Evolutionary conservation across 2,888 invertebrate species (phyloP), one percentile per base, ranked within the genome.

Genomic region (Coelinius sp.): DNA sequence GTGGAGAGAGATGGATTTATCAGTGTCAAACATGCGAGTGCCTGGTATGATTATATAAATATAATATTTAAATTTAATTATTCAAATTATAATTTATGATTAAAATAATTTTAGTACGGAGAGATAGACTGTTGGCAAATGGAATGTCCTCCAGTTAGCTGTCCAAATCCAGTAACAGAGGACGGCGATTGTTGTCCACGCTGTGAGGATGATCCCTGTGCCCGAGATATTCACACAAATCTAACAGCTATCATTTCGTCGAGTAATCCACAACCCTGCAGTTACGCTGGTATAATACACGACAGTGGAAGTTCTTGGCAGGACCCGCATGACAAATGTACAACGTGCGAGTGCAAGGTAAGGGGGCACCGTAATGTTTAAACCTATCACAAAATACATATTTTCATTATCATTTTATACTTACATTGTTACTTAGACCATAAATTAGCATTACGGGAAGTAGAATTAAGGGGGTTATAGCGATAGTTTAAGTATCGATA

Each of bases 1-100:
- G 94, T 86, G 95, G 95, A 68, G 94, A 96, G 86, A 92, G 92
- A 82, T 97, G 97, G 96, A 93, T 94, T 80, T 95, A 95, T 89
- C 94, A 96, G 88, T 97, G 97, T 88, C 95, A 95, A 90, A 94
- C 94, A 76, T 97, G 97, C 90, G 95, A 96, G 90, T 97, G 97
- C 89, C 90, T 95, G 88, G 94, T 94, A 85, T 90, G 91, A 89
- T 71, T 70, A 66, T 35, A 6, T 10, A 8, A 35, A 1, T 35
- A 35, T 35, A 24, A 24, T 44, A 2, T 2, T 14, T 12, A 12
- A 10, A 31, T 63, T 66, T 38, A 56, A 8, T 35, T 20, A 69
- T 56, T n/a, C 52, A n/a, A 31, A 31, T 27, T 68, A 27, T n/a
- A 41, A 17, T 31, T 10, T 6, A 2, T 38, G 2, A 12, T 10